These are phyloP conservation scores for Drosophila setifemur DNA, from an alignment of 1,140 invertebrate species.

Conservation along the genomic window DNA sequence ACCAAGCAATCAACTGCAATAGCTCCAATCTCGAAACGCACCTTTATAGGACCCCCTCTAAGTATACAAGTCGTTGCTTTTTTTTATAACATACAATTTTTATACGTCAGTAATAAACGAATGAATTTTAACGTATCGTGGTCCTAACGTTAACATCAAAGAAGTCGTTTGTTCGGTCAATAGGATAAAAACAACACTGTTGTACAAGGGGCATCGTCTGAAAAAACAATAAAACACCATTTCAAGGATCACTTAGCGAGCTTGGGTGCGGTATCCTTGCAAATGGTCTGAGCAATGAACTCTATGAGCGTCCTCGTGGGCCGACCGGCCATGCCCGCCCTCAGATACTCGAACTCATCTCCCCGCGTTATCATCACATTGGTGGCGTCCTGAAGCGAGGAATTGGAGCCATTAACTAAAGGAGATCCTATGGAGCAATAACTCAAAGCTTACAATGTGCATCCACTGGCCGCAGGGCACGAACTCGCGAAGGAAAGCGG, in stretches of 20 bases:
- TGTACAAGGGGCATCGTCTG: constrained; percentile 6
- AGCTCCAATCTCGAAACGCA: constrained; percentile 19
- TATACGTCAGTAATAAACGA: constrained; percentile 54
- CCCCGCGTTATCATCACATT: constrained; percentile 76
- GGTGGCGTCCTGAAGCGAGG: constrained; percentile 56
- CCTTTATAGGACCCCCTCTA: constrained; percentile 18
- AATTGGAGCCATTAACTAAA: too few species aligned
- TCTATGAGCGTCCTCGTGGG: constrained; percentile 92
- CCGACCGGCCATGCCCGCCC: constrained; percentile 88
- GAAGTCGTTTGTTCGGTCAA: constrained; percentile 3
- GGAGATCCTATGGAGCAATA: too few species aligned
- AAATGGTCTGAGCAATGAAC: constrained; percentile 84
- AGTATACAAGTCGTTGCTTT: constrained; percentile 10
- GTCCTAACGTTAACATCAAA: constrained; percentile 14
- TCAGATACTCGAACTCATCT: constrained; percentile 83
- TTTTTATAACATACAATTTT: constrained; percentile 65
- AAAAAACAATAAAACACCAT: constrained; percentile 4
- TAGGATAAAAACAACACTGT: constrained; percentile 31
- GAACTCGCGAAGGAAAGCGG: constrained; percentile 94
- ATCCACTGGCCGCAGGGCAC: constrained; percentile 89
- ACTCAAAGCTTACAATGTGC: constrained; percentile 91
- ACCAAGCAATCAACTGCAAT: constrained; percentile 53
- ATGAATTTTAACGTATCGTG: constrained; percentile 49
- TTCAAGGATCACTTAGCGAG: constrained; percentile 35
- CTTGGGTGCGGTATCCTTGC: constrained; percentile 78